A percentile compares a stretch with the other conserved stretches of the same genome.
phyloP scores from a whole-genome alignment of 2,797 vertebrate genomes.

The Cyclopterus lumpus region DNA sequence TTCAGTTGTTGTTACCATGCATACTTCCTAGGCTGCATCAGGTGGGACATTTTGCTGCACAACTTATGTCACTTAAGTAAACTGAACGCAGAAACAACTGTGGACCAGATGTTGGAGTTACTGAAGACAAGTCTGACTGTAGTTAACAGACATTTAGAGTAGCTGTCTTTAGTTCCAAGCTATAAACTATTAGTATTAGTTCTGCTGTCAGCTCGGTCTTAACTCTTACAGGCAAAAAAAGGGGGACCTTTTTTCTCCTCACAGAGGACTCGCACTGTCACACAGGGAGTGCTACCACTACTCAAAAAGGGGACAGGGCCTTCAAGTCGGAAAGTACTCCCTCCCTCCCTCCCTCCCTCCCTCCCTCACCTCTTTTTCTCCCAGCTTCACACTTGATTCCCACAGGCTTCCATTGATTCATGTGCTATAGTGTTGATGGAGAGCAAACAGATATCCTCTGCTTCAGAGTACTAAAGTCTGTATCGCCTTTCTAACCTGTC shows the following conservation, averaged over 20 bases:
- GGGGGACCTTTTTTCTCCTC: slow-evolving; percentile 53
- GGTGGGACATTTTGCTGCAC: slow-evolving; percentile 29
- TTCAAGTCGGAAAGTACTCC: slow-evolving; percentile 64
- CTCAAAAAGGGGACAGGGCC: slow-evolving; percentile 69
- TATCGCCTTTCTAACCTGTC: slow-evolving; percentile 66
- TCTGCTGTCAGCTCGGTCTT: slow-evolving; percentile 55
- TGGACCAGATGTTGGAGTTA: slow-evolving; percentile 43
- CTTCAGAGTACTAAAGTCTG: slow-evolving; percentile 55
- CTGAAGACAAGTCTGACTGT: slow-evolving; percentile 35
- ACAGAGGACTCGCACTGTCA: slow-evolving; percentile 59
- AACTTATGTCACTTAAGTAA: slow-evolving; percentile 41
- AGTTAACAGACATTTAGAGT: slow-evolving; percentile 52
- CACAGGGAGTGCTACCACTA: slow-evolving; percentile 67
- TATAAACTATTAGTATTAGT: slow-evolving; percentile 57
- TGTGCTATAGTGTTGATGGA: slow-evolving; percentile 68
- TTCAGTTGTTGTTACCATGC: slow-evolving; percentile 32
- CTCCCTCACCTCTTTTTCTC: slow-evolving; percentile 45
- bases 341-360: slow-evolving; percentile 35
- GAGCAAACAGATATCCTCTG: slow-evolving; percentile 66
- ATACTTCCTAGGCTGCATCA: slow-evolving; percentile 22
- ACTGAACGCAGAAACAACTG: slow-evolving; percentile 18
- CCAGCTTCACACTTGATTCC: slow-evolving; percentile 74
- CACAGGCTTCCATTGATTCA: slow-evolving; percentile 74
- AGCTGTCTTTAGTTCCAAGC: slow-evolving; percentile 46
- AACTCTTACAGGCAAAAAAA: slow-evolving; percentile 42